phyloP scores from a whole-genome alignment of 2,797 vertebrate genomes.

The Botia kubotai region DNA sequence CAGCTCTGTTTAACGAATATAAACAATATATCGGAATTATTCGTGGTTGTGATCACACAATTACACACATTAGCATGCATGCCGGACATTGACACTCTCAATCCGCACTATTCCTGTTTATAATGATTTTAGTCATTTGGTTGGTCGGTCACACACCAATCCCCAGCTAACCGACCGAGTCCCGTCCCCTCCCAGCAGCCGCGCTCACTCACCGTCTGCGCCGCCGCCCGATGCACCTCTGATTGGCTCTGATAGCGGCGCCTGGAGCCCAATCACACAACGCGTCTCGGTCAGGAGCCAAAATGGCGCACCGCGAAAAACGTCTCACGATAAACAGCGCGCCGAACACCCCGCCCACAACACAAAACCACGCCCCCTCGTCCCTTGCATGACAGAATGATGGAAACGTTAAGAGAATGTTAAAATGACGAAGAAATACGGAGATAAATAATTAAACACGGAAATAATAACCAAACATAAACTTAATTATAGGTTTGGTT shows the following conservation, averaged over 20 bases:
- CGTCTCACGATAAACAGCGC: not conserved
- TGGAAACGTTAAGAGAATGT: not conserved
- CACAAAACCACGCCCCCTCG: not conserved
- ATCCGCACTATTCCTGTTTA: conserved; percentile 72
- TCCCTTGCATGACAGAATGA: not conserved
- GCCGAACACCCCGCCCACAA: conserved; percentile 5
- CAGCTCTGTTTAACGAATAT: not conserved
- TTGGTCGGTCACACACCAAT: conserved; percentile 86
- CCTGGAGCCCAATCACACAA: conserved; percentile 93
- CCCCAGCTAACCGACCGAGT: conserved; percentile 75
- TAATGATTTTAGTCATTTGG: conserved; percentile 83
- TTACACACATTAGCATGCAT: not conserved
- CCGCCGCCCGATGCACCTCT: conserved; percentile 92
- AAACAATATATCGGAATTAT: not conserved
- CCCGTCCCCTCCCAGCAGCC: conserved; percentile 79
- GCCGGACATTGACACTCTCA: conserved; percentile 25
- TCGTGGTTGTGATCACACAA: not conserved
- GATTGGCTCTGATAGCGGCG: conserved; percentile 94
- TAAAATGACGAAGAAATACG: not conserved
- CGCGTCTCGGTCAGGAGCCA: conserved; percentile 70
- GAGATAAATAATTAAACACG: not conserved
- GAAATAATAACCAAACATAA: no score
- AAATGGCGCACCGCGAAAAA: conserved; percentile 75
- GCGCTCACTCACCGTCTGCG: conserved; percentile 89
- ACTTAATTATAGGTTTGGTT: no score